Base-by-base conservation (phyloP, 2,888 invertebrate genomes). In the Serrognathus titanus region DNA sequence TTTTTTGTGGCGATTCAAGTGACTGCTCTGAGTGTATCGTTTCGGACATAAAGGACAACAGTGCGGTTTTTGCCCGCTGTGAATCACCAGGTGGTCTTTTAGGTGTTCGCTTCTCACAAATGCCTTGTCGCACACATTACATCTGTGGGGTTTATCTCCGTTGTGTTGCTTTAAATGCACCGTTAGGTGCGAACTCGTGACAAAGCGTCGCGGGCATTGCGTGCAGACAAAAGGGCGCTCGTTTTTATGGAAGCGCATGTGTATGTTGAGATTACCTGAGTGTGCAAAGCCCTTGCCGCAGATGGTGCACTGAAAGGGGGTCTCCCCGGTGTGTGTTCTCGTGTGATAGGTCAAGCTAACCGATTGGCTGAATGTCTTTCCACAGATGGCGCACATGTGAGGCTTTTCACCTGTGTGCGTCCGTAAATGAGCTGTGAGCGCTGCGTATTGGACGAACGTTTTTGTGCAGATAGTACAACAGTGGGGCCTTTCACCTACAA, bases 31-130 rank as follows among this genome's bases (percentile, higher is more conserved):
- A 4, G 71, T 70, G 51, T 71, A 75, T 46, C 66, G 61, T 57
- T 72, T 73, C 0, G 66, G 52, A 57, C 84, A 84, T 13, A 75
- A 57, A 13, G 77, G 77, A 71, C 85, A 85, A 36, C 76, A 75
- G 69, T 81, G 81, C 3, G 84, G 84, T 67, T 83, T 84, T 61
- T 84, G 82, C 24, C 84, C 80, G 1, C 82, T 82, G 67, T 84
- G 84, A 46, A 79, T 80, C n/a, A 82, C 66, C 51, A 81, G 68
- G 66, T 85, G 85, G 35, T 81, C 76, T 57, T 72, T 72, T 55
- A 83, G 68, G 71, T 81, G 80, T 47, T 81, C 78, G 31, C 80
- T 81, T 41, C 82, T 71, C 0, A 81, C 76, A 51, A 82, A 79
- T 3, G 78, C 75, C 62, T 84, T 82, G 9, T 77, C 79, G 69